phyloP scores from a whole-genome alignment of 2,113 vertebrate species.

The Psittacus erithacus region DNA sequence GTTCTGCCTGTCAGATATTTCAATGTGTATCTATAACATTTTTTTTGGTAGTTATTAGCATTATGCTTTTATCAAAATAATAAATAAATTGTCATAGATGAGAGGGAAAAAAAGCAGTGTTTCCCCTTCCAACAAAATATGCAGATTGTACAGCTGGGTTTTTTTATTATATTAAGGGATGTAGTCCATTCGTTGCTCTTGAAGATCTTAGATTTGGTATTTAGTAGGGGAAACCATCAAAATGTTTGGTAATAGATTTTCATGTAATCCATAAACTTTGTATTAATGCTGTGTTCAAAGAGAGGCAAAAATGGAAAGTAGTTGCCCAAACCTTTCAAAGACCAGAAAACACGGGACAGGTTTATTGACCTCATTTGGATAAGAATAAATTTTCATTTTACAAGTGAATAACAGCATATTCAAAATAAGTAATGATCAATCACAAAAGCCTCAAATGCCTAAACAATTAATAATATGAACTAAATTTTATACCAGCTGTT shows the following conservation, averaged over 20 bases:
- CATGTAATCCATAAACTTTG: not conserved
- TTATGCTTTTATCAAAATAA: not conserved
- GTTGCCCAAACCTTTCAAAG: not conserved
- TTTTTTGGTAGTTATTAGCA: not conserved
- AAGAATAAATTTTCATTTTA: not conserved
- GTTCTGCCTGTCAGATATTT: not conserved
- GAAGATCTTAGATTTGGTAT: not conserved
- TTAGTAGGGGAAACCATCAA: not conserved
- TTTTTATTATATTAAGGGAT: not conserved
- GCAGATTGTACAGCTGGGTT: not conserved
- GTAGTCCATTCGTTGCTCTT: not conserved
- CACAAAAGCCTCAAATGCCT: rapidly evolving
- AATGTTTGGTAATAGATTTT: not conserved
- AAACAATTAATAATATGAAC: not conserved
- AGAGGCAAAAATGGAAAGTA: not conserved
- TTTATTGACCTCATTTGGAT: not conserved
- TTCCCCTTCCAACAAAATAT: not conserved
- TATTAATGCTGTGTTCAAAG: not conserved
- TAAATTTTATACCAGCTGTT: not conserved
- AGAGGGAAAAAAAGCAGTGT: not conserved
- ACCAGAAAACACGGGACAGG: not conserved
- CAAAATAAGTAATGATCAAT: not conserved
- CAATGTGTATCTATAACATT: not conserved
- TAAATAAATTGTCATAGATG: not conserved
- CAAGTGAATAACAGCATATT: not conserved